Percentiles rank a stretch among this genome's conserved stretches.
These are phyloP conservation scores for Cephus runcator DNA, from an alignment of 2,888 invertebrate species.

Conservation along the genomic window DNA sequence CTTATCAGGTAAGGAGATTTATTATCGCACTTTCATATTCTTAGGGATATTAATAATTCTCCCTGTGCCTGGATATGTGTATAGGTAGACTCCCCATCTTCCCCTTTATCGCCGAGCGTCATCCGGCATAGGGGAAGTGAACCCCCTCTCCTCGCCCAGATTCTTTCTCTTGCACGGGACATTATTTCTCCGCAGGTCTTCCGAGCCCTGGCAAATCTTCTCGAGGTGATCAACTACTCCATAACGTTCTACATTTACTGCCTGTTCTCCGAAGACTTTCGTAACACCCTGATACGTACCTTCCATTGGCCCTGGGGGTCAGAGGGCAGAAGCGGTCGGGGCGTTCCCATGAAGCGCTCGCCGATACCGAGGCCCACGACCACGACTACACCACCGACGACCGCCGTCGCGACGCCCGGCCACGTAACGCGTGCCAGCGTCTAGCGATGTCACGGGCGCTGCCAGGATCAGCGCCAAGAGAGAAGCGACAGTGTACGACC, in stretches of 20 bases:
- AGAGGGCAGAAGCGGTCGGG: slow-evolving; percentile 33
- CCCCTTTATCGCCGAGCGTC: slow-evolving; percentile 4
- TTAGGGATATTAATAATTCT: too few relatives aligned
- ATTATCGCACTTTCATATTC: neutral
- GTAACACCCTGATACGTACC: slow-evolving; percentile 75
- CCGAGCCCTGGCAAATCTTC: slow-evolving; percentile 76
- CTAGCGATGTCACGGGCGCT: slow-evolving; percentile 25
- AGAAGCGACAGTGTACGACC: neutral
- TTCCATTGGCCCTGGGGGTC: slow-evolving; percentile 70
- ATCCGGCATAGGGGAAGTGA: neutral
- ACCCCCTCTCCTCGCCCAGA: neutral
- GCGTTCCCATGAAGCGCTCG: slow-evolving; percentile 48
- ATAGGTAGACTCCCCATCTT: slow-evolving; percentile 5
- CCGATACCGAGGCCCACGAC: slow-evolving; percentile 48
- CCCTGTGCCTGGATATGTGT: too few relatives aligned
- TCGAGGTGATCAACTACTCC: slow-evolving; percentile 81
- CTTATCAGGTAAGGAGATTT: slow-evolving; percentile 70
- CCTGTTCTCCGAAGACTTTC: slow-evolving; percentile 81
- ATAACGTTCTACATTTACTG: slow-evolving; percentile 84
- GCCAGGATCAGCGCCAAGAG: neutral
- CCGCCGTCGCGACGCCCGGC: slow-evolving; percentile 46
- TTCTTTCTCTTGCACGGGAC: slow-evolving; percentile 10
- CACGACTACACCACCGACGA: slow-evolving; percentile 50
- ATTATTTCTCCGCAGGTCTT: slow-evolving; percentile 68
- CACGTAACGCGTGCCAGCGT: slow-evolving; percentile 52